Base-by-base conservation (phyloP, 2,113 vertebrate genomes). In the Lasiurus cinereus region DNA sequence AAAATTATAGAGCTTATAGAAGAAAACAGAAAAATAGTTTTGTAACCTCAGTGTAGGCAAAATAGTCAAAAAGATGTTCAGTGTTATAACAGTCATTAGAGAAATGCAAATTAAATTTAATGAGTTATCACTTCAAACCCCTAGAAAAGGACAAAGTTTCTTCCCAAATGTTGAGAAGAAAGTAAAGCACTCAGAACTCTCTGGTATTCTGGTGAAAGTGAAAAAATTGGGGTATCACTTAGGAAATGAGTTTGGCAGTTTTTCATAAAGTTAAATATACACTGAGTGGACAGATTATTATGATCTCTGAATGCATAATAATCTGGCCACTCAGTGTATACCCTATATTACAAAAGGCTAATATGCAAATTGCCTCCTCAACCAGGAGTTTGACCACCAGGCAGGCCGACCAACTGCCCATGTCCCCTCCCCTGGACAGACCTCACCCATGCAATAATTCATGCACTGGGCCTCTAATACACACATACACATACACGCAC, bases 211-310 rank as follows among this genome's bases (percentile, higher is more conserved):
- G 14, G 27, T 73, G 31, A 16, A 15, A 91, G 36, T 56, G 59
- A 94, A 83, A 83, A 70, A 64, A 31, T 69, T 46, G 56, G 79
- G 82, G 54, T 64, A 67, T 16, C 31, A 83, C 22, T 83, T 96
- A 92, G 12, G 36, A 94, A 92, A 79, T 83, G 24, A 62, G 21
- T 50, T 83, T 89, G 31, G n/a, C 18, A 84, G 12, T 59, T 90
- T 77, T 90, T 88, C 14, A 46, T 70, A 83, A 94, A 96, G 18
- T 83, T 94, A 83, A 90, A 83, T 69, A 92, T 6, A 56, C 54
- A 56, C 54, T 56, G 54, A 56, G 54, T 21, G 54, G 54, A 18
- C 54, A 56, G 18, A 56, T 56, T 56, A 56, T 56, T 56, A 56
- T 56, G 54, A 56, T 56, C 54, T 56, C 54, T 56, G 19, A 56